Evolutionary conservation across 1,140 invertebrate genomes (phyloP).

Genomic region (Coenobita brevimanus): DNA sequence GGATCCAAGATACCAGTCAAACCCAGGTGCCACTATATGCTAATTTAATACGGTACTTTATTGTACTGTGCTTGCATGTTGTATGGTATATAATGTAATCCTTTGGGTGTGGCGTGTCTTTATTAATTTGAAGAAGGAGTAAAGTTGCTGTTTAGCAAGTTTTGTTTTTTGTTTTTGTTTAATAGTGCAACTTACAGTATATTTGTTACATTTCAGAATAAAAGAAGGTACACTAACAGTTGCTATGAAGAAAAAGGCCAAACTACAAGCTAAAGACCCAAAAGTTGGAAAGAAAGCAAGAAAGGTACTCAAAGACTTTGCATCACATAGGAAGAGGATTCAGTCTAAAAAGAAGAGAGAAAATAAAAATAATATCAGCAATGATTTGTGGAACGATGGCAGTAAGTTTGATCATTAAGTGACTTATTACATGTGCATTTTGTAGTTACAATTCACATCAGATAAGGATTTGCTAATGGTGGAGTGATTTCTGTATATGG

Average conservation of each 20-base stretch:
- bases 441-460: too few species aligned
- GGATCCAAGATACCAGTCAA: conserved; percentile 28
- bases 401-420: too few species aligned
- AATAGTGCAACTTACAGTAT: too few species aligned
- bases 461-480: too few species aligned
- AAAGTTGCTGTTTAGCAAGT: too few species aligned
- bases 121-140: too few species aligned
- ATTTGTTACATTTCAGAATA: conserved; percentile 7
- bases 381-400: conserved; percentile 25
- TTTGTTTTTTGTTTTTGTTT: too few species aligned
- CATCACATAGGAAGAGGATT: background rate
- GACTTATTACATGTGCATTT: too few species aligned
- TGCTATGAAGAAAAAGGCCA: conserved; percentile 28
- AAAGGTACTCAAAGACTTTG: background rate
- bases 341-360: background rate
- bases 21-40: background rate
- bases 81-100: too few species aligned
- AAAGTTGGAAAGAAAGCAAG: background rate
- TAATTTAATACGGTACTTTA: background rate
- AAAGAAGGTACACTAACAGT: background rate
- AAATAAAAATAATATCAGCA: background rate
- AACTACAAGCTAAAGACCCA: conserved; percentile 6
- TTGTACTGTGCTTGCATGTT: too few species aligned
- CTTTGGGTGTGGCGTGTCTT: too few species aligned
- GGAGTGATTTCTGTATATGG: too few species aligned